Percentiles rank a stretch among this genome's conserved stretches.
These are phyloP conservation scores for Onthophagus sagittarius DNA, from an alignment of 2,888 invertebrate genomes.

Conservation along the genomic window DNA sequence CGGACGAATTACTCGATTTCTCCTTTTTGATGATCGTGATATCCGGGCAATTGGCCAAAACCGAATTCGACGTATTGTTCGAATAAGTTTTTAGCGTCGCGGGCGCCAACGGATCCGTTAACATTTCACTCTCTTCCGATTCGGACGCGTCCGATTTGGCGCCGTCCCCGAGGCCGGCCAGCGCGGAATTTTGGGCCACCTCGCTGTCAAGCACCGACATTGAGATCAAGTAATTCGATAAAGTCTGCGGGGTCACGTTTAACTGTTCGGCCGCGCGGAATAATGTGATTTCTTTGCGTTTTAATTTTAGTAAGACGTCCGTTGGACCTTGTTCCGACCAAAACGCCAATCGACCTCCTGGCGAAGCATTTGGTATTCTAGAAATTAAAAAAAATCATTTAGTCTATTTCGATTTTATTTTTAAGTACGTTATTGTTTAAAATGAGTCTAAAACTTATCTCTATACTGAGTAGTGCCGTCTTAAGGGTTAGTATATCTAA, in stretches of 20 bases:
- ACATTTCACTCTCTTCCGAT: conserved; percentile 38
- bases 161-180: conserved; percentile 46
- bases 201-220: conserved; percentile 54
- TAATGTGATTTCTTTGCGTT: conserved; percentile 67
- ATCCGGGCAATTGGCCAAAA: conserved; percentile 56
- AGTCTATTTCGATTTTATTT: too few species aligned
- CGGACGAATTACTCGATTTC: conserved; percentile 39
- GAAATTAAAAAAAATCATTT: neutral
- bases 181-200: conserved; percentile 42
- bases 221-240: conserved; percentile 66
- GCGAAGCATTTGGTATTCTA: conserved; percentile 9
- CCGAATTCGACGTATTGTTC: conserved; percentile 30
- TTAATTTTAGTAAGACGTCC: conserved; percentile 66
- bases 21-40: conserved; percentile 60
- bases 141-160: conserved; percentile 49
- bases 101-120: conserved; percentile 39
- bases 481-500: too few species aligned
- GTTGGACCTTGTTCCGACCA: conserved; percentile 74
- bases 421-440: too few species aligned
- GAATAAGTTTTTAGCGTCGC: conserved; percentile 32
- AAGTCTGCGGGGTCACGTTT: conserved; percentile 70
- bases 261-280: conserved; percentile 71
- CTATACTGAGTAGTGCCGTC: too few species aligned
- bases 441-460: neutral
- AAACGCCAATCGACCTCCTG: conserved; percentile 49